phyloP scores from a whole-genome alignment of 2,888 invertebrate species.

The Synanthedon tipuliformis region DNA sequence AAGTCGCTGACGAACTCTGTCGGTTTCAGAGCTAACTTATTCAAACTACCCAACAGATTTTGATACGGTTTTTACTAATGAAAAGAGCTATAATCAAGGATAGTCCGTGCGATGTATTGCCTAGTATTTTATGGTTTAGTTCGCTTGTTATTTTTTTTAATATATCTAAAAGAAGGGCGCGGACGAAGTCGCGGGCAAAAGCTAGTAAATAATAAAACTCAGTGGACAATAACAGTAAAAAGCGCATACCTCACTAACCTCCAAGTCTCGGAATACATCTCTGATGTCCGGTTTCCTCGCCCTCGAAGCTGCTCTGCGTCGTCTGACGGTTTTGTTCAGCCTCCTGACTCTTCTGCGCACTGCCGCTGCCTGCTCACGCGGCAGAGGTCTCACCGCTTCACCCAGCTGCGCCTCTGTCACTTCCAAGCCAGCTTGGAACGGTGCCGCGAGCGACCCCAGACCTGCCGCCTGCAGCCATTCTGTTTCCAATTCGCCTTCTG shows the following conservation, averaged over 20 bases:
- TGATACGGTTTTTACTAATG: no score
- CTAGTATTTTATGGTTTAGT: no score
- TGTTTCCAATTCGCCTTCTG: conserved; percentile 82
- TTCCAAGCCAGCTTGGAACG: conserved; percentile 77
- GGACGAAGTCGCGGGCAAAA: background rate
- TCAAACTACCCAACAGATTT: no score
- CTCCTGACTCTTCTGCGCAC: conserved; percentile 80
- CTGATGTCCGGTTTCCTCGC: conserved; percentile 83
- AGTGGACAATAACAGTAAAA: no score
- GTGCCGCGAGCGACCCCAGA: conserved; percentile 75
- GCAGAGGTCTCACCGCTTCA: conserved; percentile 71
- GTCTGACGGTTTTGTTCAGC: conserved; percentile 80
- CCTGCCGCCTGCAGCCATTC: conserved; percentile 83
- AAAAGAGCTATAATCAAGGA: no score
- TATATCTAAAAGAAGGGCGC: no score
- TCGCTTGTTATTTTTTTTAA: no score
- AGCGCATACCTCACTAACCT: conserved; percentile 61
- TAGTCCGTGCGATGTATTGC: no score
- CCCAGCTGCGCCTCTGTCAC: conserved; percentile 75
- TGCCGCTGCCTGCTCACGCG: conserved; percentile 81
- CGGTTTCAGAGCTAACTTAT: no score
- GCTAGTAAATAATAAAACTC: background rate
- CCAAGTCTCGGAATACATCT: conserved; percentile 85
- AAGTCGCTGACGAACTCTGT: no score
- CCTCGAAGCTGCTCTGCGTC: conserved; percentile 62